Base-by-base conservation (phyloP, 1,140 invertebrate genomes). In the Drosophila saltans region DNA sequence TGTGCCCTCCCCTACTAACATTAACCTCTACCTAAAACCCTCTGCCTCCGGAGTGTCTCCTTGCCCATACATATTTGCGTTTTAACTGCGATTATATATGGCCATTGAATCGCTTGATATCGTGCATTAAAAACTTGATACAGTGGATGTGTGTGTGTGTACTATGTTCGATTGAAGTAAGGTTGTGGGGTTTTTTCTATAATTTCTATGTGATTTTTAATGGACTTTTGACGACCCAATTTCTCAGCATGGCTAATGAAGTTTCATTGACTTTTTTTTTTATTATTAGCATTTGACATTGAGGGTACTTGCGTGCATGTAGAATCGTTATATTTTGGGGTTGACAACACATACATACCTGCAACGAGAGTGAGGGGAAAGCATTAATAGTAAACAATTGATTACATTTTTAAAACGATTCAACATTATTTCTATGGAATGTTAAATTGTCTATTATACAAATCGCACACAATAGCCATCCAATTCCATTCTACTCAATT, bases 221-320 rank as follows among this genome's bases (percentile, higher is more conserved):
- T 86, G 69, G 76, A 74, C 68, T 75, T 82, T 77, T 80, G 59
- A 83, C 89, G 83, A 82, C 83, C 83, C 55, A 80, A 80, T 77
- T 77, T 88, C 66, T 70, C 6, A 43, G 24, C n/a, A 10, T 48
- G 36, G 28, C 71, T 81, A 77, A 80, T 80, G 67, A 75, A 66
- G 16, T 82, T 74, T 75, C 70, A 88, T 88, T 72, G 52, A 66
- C 48, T 57, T 66, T 62, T 52, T 43, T 41, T n/a, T 40, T 39
- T 28, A 2, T 4, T 59, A 30, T 67, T 45, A 55, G 33, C 52
- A 24, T 78, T 60, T 72, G 61, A 36, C 45, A 71, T 39, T 57
- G 59, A 77, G 30, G 57, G 40, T 83, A 80, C 80, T 86, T 88
- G 83, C 83, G 72, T 88, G 72, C 56, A 41, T 39, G 28, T 16